A percentile compares a stretch with the other conserved stretches of the same genome.
These are phyloP conservation scores for Callyntrura sp. DNA, from an alignment of 2,888 invertebrate genomes.

Conservation along the genomic window DNA sequence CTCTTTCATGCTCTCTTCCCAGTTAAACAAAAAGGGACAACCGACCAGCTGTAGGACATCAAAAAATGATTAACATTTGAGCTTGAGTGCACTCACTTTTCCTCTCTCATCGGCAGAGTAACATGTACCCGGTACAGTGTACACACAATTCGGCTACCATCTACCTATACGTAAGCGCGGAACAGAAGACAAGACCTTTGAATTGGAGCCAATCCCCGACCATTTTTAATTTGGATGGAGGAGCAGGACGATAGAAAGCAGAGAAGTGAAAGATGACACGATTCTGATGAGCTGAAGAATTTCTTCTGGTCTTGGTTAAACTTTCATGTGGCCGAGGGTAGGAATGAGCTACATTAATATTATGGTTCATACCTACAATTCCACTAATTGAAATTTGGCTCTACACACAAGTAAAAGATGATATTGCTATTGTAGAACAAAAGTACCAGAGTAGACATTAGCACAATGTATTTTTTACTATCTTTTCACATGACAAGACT, in stretches of 20 bases:
- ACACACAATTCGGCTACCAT: no score
- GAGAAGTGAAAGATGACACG: neutral
- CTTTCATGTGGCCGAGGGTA: conserved; percentile 6
- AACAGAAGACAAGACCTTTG: no score
- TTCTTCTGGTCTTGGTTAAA: neutral
- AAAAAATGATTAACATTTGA: conserved; percentile 62
- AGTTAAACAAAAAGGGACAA: conserved; percentile 29
- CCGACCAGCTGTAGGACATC: conserved; percentile 45
- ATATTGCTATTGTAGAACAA: no score
- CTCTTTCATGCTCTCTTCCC: neutral
- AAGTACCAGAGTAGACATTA: no score
- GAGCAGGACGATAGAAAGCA: neutral
- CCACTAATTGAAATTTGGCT: conserved; percentile 9
- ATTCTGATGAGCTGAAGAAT: neutral
- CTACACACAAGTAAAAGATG: no score
- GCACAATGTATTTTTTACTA: no score
- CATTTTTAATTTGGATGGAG: conserved; percentile 54
- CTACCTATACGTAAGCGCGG: no score
- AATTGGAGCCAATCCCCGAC: conserved; percentile 49
- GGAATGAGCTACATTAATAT: neutral
- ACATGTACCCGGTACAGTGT: neutral
- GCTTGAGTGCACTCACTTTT: conserved; percentile 50
- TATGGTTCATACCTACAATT: neutral
- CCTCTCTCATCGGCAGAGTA: conserved; percentile 4
- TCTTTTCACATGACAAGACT: no score